Evolutionary conservation across 2,888 invertebrate genomes (phyloP).

Genomic region (Melanostoma mellinum): DNA sequence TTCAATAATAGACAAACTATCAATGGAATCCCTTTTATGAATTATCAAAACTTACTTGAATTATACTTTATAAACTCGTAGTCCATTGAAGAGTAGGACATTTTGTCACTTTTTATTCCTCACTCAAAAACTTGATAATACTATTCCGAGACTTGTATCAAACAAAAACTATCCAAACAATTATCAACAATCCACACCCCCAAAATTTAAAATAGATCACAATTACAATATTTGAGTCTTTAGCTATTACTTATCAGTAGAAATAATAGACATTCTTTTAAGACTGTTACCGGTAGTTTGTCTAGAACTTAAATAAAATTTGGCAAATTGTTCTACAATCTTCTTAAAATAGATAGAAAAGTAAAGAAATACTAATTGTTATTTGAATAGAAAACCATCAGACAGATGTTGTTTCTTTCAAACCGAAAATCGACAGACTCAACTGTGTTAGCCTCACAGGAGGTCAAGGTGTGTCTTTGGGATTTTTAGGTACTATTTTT

Average conservation of each 20-base stretch:
- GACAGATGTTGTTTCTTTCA: constrained; percentile 17
- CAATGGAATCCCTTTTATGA: not conserved
- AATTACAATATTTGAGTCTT: constrained; percentile 22
- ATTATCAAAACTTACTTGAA: constrained; percentile 14
- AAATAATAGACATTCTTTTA: constrained; percentile 20
- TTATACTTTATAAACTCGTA: constrained; percentile 5
- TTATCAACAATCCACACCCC: constrained; percentile 24
- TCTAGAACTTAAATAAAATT: constrained; percentile 20
- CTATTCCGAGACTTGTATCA: too few relatives aligned
- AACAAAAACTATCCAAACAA: not conserved
- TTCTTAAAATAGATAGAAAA: not conserved
- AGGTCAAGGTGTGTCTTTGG: constrained; percentile 17
- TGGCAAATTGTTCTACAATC: not conserved
- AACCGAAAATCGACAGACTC: not conserved
- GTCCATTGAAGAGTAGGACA: constrained; percentile 14
- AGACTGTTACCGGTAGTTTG: constrained; percentile 8
- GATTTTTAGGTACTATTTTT: constrained; percentile 28
- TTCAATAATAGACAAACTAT: too few relatives aligned
- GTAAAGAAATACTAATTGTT: not conserved
- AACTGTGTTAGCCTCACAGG: constrained; percentile 4
- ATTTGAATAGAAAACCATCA: constrained; percentile 9
- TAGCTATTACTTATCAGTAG: not conserved
- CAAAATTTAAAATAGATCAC: constrained; percentile 21
- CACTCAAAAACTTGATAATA: not conserved
- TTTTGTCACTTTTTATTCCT: not conserved